Conservation (phyloP, 2,797 vertebrate species). For the Myotis findleyi region DNA sequence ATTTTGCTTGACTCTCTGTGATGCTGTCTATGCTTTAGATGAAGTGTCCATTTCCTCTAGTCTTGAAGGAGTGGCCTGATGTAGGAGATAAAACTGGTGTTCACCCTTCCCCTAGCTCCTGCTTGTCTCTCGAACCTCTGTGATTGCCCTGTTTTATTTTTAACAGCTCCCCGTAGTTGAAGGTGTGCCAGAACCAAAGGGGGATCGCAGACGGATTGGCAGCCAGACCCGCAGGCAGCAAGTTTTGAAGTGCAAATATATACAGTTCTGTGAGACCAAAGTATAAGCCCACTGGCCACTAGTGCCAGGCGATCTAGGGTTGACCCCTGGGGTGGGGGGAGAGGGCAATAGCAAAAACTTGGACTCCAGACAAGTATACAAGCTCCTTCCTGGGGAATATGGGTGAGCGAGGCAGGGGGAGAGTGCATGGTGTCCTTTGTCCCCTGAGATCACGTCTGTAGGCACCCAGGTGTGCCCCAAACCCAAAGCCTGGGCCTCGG, state of each 20-base stretch:
- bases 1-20: background rate
- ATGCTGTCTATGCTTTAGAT: background rate
- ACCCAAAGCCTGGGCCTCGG: background rate
- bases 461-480: background rate
- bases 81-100: background rate
- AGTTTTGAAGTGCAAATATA: background rate
- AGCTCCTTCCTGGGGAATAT: background rate
- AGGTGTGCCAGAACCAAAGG: background rate
- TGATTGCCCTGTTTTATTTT: background rate
- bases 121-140: background rate
- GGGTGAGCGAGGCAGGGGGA: background rate
- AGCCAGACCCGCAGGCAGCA: background rate
- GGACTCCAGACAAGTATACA: background rate
- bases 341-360: background rate
- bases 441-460: background rate
- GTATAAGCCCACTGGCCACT: background rate
- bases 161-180: background rate
- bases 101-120: background rate
- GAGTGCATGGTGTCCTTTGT: background rate
- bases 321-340: background rate
- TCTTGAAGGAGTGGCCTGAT: background rate
- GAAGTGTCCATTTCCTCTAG: background rate
- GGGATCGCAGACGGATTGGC: background rate
- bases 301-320: background rate
- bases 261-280: background rate